Conservation (phyloP, 35 echinoderm and acorn worm genomes). For the Ophiothrix spiculata region DNA sequence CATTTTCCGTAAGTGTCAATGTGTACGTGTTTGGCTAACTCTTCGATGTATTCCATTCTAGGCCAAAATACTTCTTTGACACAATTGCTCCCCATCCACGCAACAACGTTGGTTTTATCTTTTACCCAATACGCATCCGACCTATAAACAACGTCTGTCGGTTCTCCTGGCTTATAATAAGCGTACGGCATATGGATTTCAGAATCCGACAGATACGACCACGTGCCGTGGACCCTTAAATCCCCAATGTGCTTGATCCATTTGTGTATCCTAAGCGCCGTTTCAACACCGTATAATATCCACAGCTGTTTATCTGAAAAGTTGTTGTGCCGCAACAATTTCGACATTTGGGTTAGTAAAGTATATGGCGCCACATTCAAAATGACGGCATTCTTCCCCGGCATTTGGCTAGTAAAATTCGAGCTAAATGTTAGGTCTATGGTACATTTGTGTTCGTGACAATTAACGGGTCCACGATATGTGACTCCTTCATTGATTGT, state of each 20-base stretch:
- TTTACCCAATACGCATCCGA: background rate
- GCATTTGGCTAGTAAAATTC: background rate
- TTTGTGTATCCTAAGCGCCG: conserved; percentile 58
- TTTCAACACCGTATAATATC: conserved; percentile 63
- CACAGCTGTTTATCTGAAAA: conserved; percentile 47
- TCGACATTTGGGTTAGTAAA: conserved; percentile 36
- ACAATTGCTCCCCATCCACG: conserved; percentile 92
- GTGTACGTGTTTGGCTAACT: conserved; percentile 55
- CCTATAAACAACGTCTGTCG: background rate
- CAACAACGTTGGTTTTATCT: conserved; percentile 55
- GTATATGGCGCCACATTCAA: conserved; percentile 67
- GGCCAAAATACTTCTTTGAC: conserved; percentile 80
- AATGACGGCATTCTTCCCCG: conserved; percentile 60
- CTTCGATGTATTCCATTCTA: conserved; percentile 52
- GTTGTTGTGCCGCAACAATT: conserved; percentile 3
- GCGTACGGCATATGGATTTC: conserved; percentile 61
- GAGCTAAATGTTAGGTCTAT: background rate
- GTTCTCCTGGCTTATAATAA: conserved; percentile 20
- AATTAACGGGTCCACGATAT: background rate
- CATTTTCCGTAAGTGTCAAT: conserved; percentile 77
- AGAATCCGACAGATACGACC: conserved; percentile 55
- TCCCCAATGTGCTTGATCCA: conserved; percentile 37
- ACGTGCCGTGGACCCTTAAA: conserved; percentile 51
- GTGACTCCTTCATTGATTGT: background rate
- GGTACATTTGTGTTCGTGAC: background rate